A percentile compares a stretch with the other conserved stretches of the same genome.
These are phyloP conservation scores for Capromys pilorides DNA, from an alignment of 2,797 vertebrate genomes.

Conservation along the genomic window DNA sequence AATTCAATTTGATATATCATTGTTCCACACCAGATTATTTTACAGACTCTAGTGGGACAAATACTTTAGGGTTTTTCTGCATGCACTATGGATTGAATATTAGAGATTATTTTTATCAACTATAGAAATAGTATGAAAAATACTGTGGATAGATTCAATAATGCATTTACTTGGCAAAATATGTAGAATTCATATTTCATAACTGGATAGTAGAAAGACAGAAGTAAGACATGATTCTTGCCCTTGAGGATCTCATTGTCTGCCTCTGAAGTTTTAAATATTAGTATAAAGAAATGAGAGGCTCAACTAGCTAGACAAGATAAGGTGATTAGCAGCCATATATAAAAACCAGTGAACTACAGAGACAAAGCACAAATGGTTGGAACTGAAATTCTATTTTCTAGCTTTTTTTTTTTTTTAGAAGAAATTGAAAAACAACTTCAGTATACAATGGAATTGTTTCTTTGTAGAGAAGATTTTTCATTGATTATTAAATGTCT, in stretches of 20 bases:
- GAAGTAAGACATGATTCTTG: slow-evolving; percentile 39
- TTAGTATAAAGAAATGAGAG: slow-evolving; percentile 32
- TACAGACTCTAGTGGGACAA: neutral
- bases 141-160: slow-evolving; percentile 51
- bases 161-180: slow-evolving; percentile 55
- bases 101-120: slow-evolving; percentile 58
- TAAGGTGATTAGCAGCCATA: neutral
- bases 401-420: neutral
- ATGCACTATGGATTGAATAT: slow-evolving; percentile 4
- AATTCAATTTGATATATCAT: slow-evolving; percentile 54
- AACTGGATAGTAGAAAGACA: neutral
- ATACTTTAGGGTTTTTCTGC: slow-evolving; percentile 42
- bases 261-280: slow-evolving; percentile 49
- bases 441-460: slow-evolving; percentile 8
- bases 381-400: slow-evolving; percentile 38
- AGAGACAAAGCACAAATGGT: slow-evolving; percentile 1
- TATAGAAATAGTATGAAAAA: slow-evolving; percentile 61
- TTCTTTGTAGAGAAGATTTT: slow-evolving; percentile 19
- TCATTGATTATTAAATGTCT: slow-evolving; percentile 33
- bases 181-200: slow-evolving; percentile 45
- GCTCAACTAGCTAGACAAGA: neutral
- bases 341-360: slow-evolving; percentile 46
- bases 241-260: neutral
- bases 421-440: slow-evolving; percentile 49
- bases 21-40: neutral